phyloP scores from a whole-genome alignment of 2,113 vertebrate genomes.

The Macrotis lagotis region DNA sequence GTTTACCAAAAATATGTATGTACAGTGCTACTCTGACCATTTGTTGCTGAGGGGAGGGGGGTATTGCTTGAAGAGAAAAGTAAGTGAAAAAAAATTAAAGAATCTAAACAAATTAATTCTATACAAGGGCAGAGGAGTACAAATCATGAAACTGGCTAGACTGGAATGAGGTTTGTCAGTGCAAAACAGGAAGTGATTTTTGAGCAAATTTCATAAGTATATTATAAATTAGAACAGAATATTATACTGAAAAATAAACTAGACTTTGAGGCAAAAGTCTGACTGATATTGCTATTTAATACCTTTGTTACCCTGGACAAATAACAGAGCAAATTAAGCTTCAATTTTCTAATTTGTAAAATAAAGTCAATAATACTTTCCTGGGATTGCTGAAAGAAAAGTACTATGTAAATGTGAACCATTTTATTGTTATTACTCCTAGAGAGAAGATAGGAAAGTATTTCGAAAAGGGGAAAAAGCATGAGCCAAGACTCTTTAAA shows the following conservation, averaged over 20 bases:
- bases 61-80: background rate
- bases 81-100: background rate
- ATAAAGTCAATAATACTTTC: background rate
- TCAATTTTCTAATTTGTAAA: background rate
- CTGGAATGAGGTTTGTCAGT: background rate
- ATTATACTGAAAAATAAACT: constrained; percentile 8
- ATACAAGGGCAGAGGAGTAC: background rate
- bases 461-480: too few species aligned
- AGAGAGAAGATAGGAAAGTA: too few species aligned
- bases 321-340: background rate
- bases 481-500: background rate
- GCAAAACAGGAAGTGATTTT: background rate
- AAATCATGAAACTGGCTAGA: background rate
- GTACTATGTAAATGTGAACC: too few species aligned
- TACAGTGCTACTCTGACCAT: too few species aligned
- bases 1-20: too few species aligned
- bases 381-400: background rate
- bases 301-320: background rate
- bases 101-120: background rate
- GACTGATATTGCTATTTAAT: background rate
- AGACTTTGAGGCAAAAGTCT: background rate
- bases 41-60: too few species aligned
- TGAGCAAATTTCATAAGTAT: background rate
- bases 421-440: too few species aligned
- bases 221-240: background rate